phyloP scores from a whole-genome alignment of 2,797 vertebrate genomes.

The Ibycter americanus region DNA sequence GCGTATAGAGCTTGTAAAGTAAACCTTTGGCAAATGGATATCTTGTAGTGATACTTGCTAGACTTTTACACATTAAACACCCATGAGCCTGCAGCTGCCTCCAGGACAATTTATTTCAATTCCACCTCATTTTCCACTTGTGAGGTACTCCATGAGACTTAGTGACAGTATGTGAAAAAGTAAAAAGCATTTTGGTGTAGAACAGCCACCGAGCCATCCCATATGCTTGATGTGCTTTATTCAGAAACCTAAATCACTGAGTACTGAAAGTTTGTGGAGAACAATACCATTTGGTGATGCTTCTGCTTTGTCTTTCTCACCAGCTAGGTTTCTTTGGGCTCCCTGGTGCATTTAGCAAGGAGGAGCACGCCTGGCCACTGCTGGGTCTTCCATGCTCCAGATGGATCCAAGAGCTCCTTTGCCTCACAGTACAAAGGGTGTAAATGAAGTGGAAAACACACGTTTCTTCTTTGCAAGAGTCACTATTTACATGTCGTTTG shows the following conservation, averaged over 20 bases:
- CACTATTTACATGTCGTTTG: not conserved
- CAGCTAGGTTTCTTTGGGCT: not conserved
- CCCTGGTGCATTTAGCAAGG: not conserved
- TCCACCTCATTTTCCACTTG: conserved; percentile 15
- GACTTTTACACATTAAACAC: not conserved
- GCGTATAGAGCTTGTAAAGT: not conserved
- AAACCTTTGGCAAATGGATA: not conserved
- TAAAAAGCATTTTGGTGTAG: not conserved
- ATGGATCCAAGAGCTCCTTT: not conserved
- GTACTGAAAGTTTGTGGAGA: not conserved
- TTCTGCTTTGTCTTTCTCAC: not conserved
- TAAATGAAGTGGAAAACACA: not conserved
- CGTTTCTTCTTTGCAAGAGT: not conserved
- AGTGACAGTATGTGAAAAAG: conserved; percentile 8
- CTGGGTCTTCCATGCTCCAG: not conserved
- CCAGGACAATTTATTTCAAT: conserved; percentile 49
- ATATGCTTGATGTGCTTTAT: not conserved
- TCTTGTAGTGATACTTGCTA: not conserved
- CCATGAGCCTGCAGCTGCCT: conserved; percentile 1
- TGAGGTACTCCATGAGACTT: conserved; percentile 4
- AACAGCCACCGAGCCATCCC: not conserved
- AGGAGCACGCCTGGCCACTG: not conserved
- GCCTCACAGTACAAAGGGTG: not conserved
- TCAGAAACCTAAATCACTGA: not conserved
- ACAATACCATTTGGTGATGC: not conserved